phyloP scores from a whole-genome alignment of 1,140 invertebrate species.

The Physella acuta region DNA sequence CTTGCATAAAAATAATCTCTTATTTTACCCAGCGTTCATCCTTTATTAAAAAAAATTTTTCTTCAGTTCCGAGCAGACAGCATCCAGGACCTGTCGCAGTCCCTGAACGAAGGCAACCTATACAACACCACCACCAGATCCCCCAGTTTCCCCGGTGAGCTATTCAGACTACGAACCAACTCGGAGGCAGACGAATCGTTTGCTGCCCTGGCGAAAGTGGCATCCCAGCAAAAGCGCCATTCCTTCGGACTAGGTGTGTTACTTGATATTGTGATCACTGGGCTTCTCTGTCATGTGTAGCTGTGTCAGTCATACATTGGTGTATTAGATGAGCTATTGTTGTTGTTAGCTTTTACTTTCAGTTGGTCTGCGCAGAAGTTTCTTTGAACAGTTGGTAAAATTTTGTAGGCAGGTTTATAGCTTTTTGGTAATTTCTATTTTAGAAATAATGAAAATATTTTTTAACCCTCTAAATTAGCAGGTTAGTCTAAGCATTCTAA shows the following conservation, averaged over 20 bases:
- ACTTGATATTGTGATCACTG: not conserved
- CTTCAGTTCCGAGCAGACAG: constrained; percentile 52
- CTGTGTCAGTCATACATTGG: not conserved
- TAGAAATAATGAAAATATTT: no score
- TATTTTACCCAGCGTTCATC: no score
- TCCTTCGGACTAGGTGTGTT: constrained; percentile 38
- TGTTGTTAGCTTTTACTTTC: no score
- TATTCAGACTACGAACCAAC: constrained; percentile 33
- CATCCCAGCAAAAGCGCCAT: constrained; percentile 32
- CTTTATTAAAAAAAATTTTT: not conserved
- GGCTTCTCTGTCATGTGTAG: not conserved
- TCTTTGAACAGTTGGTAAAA: no score
- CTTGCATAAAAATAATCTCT: no score
- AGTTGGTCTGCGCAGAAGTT: no score
- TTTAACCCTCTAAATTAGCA: no score
- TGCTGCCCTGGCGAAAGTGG: constrained; percentile 34
- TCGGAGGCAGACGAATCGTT: constrained; percentile 32
- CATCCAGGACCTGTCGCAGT: constrained; percentile 46
- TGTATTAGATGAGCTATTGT: not conserved
- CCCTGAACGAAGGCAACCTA: constrained; percentile 19
- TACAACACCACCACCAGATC: constrained; percentile 29
- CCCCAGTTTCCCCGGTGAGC: constrained; percentile 41
- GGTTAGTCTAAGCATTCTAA: no score
- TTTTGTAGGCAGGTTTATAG: no score
- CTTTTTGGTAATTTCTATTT: no score